These are phyloP conservation scores for Adrianichthys oophorus DNA, from an alignment of 2,797 vertebrate genomes.

Conservation along the genomic window DNA sequence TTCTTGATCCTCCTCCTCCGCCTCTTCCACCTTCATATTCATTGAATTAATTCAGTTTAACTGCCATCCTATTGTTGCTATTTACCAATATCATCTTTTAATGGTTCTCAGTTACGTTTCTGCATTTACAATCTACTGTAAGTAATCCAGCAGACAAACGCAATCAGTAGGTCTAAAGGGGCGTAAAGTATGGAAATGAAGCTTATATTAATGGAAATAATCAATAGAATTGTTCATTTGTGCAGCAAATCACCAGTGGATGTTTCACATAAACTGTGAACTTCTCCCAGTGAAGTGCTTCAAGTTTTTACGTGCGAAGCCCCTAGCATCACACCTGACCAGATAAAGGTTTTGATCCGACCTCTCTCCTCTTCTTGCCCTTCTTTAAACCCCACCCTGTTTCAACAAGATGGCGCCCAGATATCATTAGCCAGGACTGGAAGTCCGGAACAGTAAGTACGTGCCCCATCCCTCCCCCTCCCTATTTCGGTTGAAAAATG, in stretches of 20 bases:
- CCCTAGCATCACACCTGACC: constrained; percentile 74
- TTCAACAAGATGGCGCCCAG: no score
- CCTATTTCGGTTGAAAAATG: no score
- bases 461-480: no score
- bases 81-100: constrained; percentile 28
- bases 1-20: constrained; percentile 61
- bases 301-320: constrained; percentile 72
- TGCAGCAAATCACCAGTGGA: constrained; percentile 7
- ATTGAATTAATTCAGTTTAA: constrained; percentile 53
- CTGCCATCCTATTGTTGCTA: constrained; percentile 24
- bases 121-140: constrained; percentile 17
- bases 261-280: constrained; percentile 22
- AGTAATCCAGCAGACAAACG: constrained; percentile 13
- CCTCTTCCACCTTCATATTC: constrained; percentile 49
- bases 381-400: constrained; percentile 18
- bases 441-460: no score
- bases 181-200: constrained; percentile 23
- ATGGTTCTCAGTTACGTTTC: constrained; percentile 10
- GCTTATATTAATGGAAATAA: constrained; percentile 9
- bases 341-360: constrained; percentile 47
- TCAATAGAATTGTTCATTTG: neutral
- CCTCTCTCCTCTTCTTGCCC: constrained; percentile 33
- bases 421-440: no score
- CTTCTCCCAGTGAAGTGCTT: constrained; percentile 22
- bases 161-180: constrained; percentile 13